These are phyloP conservation scores for Drosophila cognata DNA, from an alignment of 2,888 invertebrate species.

Conservation along the genomic window DNA sequence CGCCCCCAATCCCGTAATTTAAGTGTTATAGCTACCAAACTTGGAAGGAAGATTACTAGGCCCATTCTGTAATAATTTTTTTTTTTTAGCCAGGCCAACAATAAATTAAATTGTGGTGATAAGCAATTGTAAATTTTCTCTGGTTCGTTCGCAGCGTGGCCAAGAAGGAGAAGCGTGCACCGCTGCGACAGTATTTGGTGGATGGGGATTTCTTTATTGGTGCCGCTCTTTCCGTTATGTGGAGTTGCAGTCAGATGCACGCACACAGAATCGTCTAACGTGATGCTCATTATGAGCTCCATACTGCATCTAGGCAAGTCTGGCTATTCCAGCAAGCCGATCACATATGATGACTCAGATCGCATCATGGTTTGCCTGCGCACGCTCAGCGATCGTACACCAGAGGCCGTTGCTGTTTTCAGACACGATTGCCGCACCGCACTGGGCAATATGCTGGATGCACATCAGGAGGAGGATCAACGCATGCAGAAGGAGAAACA, in stretches of 20 bases:
- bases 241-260: constrained; percentile 84
- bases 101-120: not conserved
- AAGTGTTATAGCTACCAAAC: not conserved
- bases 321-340: constrained; percentile 89
- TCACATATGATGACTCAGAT: constrained; percentile 98
- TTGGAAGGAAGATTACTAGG: not conserved
- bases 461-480: constrained; percentile 88
- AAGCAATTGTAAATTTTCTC: not conserved
- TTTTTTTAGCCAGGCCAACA: not conserved
- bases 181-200: constrained; percentile 94
- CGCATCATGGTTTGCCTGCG: constrained; percentile 93
- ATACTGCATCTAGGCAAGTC: constrained; percentile 95
- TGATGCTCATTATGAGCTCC: constrained; percentile 94
- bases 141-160: constrained; percentile 83
- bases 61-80: not conserved
- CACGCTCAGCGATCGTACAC: constrained; percentile 89
- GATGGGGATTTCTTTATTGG: constrained; percentile 98
- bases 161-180: constrained; percentile 90
- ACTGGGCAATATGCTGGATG: constrained; percentile 92
- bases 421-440: constrained; percentile 91
- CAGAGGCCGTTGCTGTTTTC: constrained; percentile 89
- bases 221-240: constrained; percentile 94
- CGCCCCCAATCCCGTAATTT: not conserved
- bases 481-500: constrained; percentile 88
- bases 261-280: constrained; percentile 87